These are phyloP conservation scores for Suricata suricatta DNA, from an alignment of 2,113 vertebrate species.

Conservation along the genomic window DNA sequence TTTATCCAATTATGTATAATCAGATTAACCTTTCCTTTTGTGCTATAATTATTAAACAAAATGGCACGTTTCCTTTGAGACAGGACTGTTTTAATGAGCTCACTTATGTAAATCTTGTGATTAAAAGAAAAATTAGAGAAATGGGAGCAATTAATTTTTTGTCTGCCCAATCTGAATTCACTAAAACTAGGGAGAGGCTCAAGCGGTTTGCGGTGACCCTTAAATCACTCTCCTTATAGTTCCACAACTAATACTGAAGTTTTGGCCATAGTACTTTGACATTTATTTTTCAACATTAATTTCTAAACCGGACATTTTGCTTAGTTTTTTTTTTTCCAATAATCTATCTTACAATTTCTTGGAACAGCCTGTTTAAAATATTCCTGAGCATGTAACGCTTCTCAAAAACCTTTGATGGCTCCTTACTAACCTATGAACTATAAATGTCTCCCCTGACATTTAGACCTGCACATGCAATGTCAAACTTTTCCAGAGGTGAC, in stretches of 20 bases:
- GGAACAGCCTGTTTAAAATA: background rate
- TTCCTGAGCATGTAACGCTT: background rate
- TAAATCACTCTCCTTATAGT: background rate
- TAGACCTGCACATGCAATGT: background rate
- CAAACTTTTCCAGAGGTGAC: background rate
- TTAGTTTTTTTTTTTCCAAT: background rate
- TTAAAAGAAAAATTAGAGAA: constrained; percentile 74
- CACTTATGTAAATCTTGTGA: constrained; percentile 70
- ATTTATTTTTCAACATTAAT: background rate
- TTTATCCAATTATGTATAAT: constrained; percentile 72
- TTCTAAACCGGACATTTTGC: background rate
- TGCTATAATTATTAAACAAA: constrained; percentile 75
- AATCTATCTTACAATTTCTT: background rate
- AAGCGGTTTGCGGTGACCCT: background rate
- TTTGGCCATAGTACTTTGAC: background rate
- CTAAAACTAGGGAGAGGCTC: background rate
- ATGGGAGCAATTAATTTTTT: constrained; percentile 40
- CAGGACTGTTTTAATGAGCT: constrained; percentile 70
- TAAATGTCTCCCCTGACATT: background rate
- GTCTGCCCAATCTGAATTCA: constrained; percentile 2
- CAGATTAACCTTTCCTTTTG: constrained; percentile 74
- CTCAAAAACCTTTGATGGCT: background rate
- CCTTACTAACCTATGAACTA: background rate
- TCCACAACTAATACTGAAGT: background rate
- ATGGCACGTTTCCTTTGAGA: constrained; percentile 66